Percentiles rank a stretch among this genome's conserved stretches.
phyloP scores from a whole-genome alignment of 2,888 invertebrate species.

The Zootermopsis nevadensis region DNA sequence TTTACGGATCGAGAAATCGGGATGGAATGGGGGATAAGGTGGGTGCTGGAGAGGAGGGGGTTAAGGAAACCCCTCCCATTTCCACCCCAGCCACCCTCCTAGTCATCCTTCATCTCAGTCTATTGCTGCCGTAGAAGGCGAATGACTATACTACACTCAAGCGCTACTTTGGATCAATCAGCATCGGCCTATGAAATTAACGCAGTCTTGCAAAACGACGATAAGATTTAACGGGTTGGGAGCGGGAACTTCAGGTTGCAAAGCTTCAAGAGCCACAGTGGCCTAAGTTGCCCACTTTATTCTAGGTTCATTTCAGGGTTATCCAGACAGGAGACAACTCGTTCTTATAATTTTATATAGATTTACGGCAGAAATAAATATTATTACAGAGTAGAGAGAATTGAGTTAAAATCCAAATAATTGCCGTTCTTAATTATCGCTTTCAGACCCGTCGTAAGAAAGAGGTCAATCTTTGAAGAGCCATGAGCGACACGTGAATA shows the following conservation, averaged over 20 bases:
- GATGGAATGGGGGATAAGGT: conserved; percentile 31
- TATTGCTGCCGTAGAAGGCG: neutral
- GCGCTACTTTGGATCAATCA: conserved; percentile 48
- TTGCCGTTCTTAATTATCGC: too few species aligned
- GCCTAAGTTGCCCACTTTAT: neutral
- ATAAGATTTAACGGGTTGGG: conserved; percentile 50
- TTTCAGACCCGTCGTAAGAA: too few species aligned
- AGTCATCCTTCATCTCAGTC: conserved; percentile 27
- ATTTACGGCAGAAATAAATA: too few species aligned
- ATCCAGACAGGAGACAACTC: neutral
- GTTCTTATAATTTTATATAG: too few species aligned
- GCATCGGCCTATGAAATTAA: conserved; percentile 50
- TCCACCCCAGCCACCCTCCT: neutral
- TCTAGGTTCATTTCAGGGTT: neutral
- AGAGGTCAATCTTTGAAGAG: too few species aligned
- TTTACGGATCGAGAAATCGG: conserved; percentile 49
- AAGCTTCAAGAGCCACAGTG: neutral
- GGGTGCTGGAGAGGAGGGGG: too few species aligned
- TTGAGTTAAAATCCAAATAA: too few species aligned
- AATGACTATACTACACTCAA: neutral
- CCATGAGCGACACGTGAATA: too few species aligned
- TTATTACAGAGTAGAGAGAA: too few species aligned
- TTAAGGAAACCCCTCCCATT: neutral
- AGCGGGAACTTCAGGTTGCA: conserved; percentile 12
- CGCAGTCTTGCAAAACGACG: conserved; percentile 53